Base-by-base conservation (phyloP, 1,140 invertebrate species). In the Euschistus heros region DNA sequence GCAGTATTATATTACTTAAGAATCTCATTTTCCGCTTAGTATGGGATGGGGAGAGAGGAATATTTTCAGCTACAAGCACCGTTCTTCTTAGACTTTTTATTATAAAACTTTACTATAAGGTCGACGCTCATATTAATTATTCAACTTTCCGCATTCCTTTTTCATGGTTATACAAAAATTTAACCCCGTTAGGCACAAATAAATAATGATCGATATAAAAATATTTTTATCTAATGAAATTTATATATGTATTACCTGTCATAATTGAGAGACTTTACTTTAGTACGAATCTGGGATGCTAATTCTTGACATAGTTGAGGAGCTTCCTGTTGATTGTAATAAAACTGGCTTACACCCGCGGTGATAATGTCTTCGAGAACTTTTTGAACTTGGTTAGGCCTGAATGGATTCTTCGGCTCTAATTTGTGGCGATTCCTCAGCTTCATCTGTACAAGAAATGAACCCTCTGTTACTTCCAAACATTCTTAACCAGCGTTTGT, bases 321-420 rank as follows among this genome's bases (percentile, higher is more conserved):
- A 27, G 42, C 20, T 26, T 66, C 61, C 22, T 66, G 27, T 6
- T 60, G 61, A 18, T 63, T 63, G 30, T 66, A 66, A 37, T 62
- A 63, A 57, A 66, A 63, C 13, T 44, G 33, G 17, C 46, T 57
- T 30, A 66, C 50, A 13, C 57, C 65, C 63, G 63, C 42, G 10
- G 60, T 66, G 1, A 66, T 14, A 6, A 66, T 57, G 24, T 66
- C 65, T 55, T 66, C 65, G 8, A 66, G 37, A 13, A 66, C 33
- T 44, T 42, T 66, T 17, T 66, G 37, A 22, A 66, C 65, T 26
- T 37, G 59, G 37, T 60, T 50, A 13, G 65, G 61, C 33, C 33
- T 61, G n/a, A 62, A 66, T 20, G 65, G 65, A 57, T 66, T 66
- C 47, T 50, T 50, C 10, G 65, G 61, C n/a, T 66, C 65, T 15